Conservation (phyloP, 2,888 invertebrate species). For the Monopis laevigella region DNA sequence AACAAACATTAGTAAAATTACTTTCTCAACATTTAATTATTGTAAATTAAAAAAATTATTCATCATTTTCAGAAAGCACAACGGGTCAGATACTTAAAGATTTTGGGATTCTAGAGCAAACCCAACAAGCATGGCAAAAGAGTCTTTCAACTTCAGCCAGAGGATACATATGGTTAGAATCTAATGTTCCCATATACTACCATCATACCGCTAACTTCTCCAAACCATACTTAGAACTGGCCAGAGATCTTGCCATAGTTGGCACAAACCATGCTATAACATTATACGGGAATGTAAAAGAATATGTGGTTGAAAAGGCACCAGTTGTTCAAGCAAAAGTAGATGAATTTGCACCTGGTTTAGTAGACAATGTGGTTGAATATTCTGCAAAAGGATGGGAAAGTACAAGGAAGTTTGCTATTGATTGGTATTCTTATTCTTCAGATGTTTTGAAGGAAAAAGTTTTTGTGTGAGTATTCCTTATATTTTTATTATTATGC, state of each 20-base stretch:
- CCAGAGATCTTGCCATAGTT: conserved; percentile 66
- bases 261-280: conserved; percentile 58
- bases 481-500: too few relatives aligned
- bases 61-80: conserved; percentile 66
- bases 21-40: too few relatives aligned
- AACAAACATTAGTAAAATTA: too few relatives aligned
- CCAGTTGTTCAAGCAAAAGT: conserved; percentile 48
- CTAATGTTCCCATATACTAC: conserved; percentile 74
- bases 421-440: conserved; percentile 59
- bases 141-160: conserved; percentile 69
- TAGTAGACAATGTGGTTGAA: conserved; percentile 69
- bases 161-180: conserved; percentile 73
- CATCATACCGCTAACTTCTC: conserved; percentile 59
- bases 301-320: conserved; percentile 59
- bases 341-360: conserved; percentile 78
- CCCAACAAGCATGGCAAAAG: conserved; percentile 70
- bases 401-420: conserved; percentile 52
- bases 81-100: conserved; percentile 73
- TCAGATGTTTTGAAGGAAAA: conserved; percentile 74
- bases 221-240: conserved; percentile 70
- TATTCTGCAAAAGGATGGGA: conserved; percentile 49
- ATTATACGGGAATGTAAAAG: conserved; percentile 53
- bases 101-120: conserved; percentile 71
- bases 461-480: conserved; percentile 79
- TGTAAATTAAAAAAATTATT: too few relatives aligned